Conservation (phyloP, 2,113 vertebrate genomes). For the Bos javanicus region DNA sequence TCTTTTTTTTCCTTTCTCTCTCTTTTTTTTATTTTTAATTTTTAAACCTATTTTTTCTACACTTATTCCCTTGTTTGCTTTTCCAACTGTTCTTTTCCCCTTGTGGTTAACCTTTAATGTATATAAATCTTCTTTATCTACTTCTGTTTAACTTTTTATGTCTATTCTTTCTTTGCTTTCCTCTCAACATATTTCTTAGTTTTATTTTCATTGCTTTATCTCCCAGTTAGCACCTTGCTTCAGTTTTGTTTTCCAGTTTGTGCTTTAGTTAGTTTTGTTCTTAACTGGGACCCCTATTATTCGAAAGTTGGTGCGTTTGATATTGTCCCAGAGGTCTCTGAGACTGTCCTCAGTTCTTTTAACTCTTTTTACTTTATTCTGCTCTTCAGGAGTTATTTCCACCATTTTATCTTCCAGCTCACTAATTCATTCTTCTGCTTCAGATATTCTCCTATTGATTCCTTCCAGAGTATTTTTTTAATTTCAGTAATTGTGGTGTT, state of each 20-base stretch:
- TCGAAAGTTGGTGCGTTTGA: neutral
- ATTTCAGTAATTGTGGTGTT: neutral
- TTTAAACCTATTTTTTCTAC: neutral
- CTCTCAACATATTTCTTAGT: neutral
- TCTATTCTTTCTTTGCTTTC: neutral
- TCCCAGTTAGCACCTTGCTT: neutral
- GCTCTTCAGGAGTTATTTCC: neutral
- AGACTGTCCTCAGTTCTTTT: neutral
- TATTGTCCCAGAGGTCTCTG: neutral
- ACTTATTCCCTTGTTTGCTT: neutral
- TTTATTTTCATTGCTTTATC: neutral
- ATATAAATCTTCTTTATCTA: neutral
- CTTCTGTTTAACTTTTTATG: neutral
- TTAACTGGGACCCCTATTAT: neutral
- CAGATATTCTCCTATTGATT: neutral
- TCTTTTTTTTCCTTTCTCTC: neutral
- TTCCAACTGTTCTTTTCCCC: neutral
- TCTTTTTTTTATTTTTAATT: neutral
- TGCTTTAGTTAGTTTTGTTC: neutral
- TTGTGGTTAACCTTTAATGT: neutral
- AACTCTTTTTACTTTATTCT: neutral
- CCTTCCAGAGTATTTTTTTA: neutral
- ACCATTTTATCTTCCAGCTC: neutral
- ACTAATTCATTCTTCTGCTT: neutral
- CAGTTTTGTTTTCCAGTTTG: neutral